These are phyloP conservation scores for Anthoscopus minutus DNA, from an alignment of 2,113 vertebrate genomes.

Conservation along the genomic window DNA sequence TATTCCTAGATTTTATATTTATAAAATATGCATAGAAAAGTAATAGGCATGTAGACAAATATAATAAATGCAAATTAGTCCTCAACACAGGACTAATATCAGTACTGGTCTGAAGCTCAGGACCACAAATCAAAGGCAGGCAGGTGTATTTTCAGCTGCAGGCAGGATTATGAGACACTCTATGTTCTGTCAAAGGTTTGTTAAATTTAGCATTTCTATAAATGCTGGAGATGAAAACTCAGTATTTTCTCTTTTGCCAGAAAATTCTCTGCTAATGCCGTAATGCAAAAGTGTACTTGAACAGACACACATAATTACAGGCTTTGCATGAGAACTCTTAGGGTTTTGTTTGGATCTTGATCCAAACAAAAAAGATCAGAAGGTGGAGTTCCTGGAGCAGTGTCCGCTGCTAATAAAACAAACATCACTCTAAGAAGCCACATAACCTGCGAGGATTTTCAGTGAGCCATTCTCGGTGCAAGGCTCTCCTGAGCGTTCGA, in stretches of 20 bases:
- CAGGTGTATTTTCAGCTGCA: not conserved
- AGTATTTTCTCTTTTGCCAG: not conserved
- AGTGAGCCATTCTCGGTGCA: not conserved
- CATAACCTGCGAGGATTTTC: not conserved
- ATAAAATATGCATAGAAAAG: not conserved
- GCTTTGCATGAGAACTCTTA: not conserved
- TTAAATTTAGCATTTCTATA: not conserved
- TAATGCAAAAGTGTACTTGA: not conserved
- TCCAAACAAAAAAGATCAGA: not conserved
- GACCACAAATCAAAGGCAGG: not conserved
- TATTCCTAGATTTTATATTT: not conserved
- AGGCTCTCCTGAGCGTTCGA: not conserved
- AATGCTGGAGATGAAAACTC: not conserved
- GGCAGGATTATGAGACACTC: not conserved
- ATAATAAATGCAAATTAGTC: not conserved
- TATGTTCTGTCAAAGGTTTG: not conserved
- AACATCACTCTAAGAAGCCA: not conserved
- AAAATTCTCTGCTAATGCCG: not conserved
- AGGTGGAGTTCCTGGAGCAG: not conserved
- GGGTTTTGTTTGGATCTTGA: not conserved
- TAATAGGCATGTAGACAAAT: too few species aligned
- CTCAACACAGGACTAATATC: not conserved
- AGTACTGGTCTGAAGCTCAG: not conserved
- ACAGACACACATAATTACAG: not conserved
- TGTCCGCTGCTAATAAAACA: not conserved